phyloP scores from a whole-genome alignment of 2,113 vertebrate genomes.

The pig (Sus scrofa) region DNA sequence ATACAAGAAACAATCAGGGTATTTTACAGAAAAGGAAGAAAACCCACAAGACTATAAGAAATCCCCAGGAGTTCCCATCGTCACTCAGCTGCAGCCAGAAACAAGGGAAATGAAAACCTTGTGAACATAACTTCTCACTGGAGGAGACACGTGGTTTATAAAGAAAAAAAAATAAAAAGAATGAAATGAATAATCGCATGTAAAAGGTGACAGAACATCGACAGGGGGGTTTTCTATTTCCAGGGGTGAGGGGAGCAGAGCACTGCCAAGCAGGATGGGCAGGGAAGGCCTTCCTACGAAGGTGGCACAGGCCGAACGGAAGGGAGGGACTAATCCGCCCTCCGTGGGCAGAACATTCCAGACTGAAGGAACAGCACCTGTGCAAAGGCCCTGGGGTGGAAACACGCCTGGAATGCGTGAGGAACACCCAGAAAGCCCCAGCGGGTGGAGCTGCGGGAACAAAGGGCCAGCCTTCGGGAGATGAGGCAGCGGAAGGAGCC shows the following conservation, averaged over 20 bases:
- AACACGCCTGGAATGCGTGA: neutral
- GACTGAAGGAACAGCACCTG: no score
- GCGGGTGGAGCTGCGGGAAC: neutral
- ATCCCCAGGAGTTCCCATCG: neutral
- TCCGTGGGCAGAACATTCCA: neutral
- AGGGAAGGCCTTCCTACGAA: neutral
- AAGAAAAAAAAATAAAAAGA: no score
- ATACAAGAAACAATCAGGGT: neutral
- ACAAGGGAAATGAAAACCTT: neutral
- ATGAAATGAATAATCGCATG: no score
- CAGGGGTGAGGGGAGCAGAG: neutral
- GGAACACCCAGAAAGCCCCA: neutral
- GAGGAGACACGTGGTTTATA: rapidly evolving
- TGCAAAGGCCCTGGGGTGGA: neutral
- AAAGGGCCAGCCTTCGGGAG: no score
- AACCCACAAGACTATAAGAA: neutral
- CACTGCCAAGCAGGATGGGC: rapidly evolving
- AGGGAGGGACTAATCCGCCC: neutral
- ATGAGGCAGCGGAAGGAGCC: no score
- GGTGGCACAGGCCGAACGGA: neutral
- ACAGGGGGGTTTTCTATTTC: no score
- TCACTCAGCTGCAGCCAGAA: no score
- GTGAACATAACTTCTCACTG: neutral
- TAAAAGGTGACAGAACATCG: no score
- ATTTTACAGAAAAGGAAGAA: neutral